Base-by-base conservation (phyloP, 2,888 invertebrate genomes). In the Trissolcus brochymenae region DNA sequence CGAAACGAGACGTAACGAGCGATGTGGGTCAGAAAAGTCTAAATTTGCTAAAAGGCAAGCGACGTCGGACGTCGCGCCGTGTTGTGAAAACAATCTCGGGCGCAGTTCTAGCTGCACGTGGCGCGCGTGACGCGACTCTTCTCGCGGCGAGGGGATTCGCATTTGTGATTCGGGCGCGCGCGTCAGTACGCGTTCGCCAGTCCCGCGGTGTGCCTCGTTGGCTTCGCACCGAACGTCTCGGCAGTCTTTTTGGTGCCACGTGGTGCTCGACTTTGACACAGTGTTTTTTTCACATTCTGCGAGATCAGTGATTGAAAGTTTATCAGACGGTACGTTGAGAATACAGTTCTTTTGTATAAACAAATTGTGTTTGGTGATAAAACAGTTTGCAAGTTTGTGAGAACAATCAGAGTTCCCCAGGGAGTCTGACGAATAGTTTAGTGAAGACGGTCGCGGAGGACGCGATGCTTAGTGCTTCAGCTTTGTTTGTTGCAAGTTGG, bases 381-480 rank as follows among this genome's bases (percentile, higher is more conserved):
- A 41, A 43, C 19, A 49, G n/a, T 35, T n/a, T 35, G 35, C 9
- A 50, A 60, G 29, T 11, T 64, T 55, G 49, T 43, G 50, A 51
- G 55, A 17, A 60, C 59, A 56, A 19, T 60, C 49, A 46, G 43
- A 25, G 43, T 16, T 64, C 29, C 41, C 43, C 3, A 11, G 35
- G 40, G 57, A 19, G 60, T 54, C 59, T 14, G 59, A 59, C 35
- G 75, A 66, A 71, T 74, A 60, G 43, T 61, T 25, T 35, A 17
- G 29, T 35, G 61, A 57, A 43, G 3, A 41, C 6, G 76, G 78
- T 79, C 76, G 79, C 70, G 74, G 56, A 40, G 56, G 76, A 82
- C 84, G 84, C 85, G 82, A 88, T 88, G 88, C 87, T 85, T 82
- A 87, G 84, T 81, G 83, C 79, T 85, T 87, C 85, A 76, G 83